Percentiles rank a stretch among this genome's conserved stretches.
Evolutionary conservation across 2,113 vertebrate species (phyloP).

Genomic region (Hemichromis elongatus): DNA sequence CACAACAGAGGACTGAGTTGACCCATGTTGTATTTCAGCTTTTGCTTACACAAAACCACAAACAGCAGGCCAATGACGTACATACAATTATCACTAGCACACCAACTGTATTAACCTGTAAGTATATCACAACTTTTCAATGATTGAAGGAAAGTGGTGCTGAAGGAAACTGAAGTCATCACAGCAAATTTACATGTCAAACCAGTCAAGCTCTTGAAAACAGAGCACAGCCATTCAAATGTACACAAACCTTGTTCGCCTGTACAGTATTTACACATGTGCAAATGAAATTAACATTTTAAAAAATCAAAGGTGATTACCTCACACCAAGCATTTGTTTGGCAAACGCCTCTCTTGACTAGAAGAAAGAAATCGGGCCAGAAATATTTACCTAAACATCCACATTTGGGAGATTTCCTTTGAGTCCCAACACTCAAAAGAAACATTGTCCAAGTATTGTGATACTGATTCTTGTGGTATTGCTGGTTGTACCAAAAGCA

Average conservation of each 20-base stretch:
- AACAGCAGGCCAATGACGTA: constrained; percentile 32
- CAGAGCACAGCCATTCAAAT: constrained; percentile 45
- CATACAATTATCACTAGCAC: constrained; percentile 45
- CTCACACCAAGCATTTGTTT: constrained; percentile 11
- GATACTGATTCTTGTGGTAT: constrained; percentile 14
- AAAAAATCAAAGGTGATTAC: not conserved
- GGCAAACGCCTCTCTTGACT: not conserved
- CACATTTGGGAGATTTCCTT: not conserved
- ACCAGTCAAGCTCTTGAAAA: constrained; percentile 48
- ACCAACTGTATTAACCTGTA: constrained; percentile 33
- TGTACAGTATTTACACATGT: constrained; percentile 73
- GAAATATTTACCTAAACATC: not conserved
- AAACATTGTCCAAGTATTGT: not conserved
- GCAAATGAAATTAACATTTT: constrained; percentile 52
- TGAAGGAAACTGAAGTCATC: constrained; percentile 29
- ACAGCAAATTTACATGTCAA: constrained; percentile 53
- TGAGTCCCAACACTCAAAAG: not conserved
- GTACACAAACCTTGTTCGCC: constrained; percentile 27
- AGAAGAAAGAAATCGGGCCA: not conserved
- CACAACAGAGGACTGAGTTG: not conserved
- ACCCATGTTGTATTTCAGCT: constrained; percentile 2
- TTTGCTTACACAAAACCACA: constrained; percentile 33
- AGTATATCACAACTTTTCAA: constrained; percentile 28
- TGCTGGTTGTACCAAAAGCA: not conserved
- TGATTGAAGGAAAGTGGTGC: constrained; percentile 10